Evolutionary conservation across 1,140 invertebrate species (phyloP).

Genomic region (Zaprionus tsacasi): DNA sequence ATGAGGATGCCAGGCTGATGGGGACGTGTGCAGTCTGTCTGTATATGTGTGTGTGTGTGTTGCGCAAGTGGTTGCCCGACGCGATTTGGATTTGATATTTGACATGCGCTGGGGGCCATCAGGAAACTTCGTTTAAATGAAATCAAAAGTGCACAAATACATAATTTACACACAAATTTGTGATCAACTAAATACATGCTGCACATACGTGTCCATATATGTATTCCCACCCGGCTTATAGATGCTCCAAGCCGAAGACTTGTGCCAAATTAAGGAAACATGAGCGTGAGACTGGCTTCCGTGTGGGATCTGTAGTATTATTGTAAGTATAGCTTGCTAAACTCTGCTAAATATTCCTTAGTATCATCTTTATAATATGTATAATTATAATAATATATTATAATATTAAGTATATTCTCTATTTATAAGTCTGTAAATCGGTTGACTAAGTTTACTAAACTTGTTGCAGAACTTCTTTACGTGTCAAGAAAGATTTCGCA

Average conservation of each 20-base stretch:
- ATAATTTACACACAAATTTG: constrained; percentile 79
- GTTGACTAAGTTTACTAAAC: too few relatives aligned
- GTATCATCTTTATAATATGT: background rate
- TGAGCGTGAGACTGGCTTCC: background rate
- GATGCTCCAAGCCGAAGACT: background rate
- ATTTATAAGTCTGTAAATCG: too few relatives aligned
- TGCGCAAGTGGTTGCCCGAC: constrained; percentile 66
- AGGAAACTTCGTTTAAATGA: constrained; percentile 83
- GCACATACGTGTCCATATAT: background rate
- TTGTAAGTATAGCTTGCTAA: background rate
- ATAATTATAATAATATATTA: too few relatives aligned
- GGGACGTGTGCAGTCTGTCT: constrained; percentile 24
- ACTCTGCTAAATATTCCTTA: background rate
- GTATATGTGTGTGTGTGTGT: constrained; percentile 72
- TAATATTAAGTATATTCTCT: background rate
- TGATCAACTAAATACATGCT: constrained; percentile 35
- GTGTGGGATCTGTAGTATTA: background rate
- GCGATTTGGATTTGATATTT: constrained; percentile 78
- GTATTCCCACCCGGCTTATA: background rate
- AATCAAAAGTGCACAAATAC: constrained; percentile 82
- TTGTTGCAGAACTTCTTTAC: too few relatives aligned
- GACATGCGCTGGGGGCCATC: constrained; percentile 80
- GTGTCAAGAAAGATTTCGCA: background rate
- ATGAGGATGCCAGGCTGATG: constrained; percentile 45
- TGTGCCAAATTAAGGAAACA: constrained; percentile 1